A percentile compares a stretch with the other conserved stretches of the same genome.
phyloP scores from a whole-genome alignment of 2,888 invertebrate species.

The Dione vanillae region DNA sequence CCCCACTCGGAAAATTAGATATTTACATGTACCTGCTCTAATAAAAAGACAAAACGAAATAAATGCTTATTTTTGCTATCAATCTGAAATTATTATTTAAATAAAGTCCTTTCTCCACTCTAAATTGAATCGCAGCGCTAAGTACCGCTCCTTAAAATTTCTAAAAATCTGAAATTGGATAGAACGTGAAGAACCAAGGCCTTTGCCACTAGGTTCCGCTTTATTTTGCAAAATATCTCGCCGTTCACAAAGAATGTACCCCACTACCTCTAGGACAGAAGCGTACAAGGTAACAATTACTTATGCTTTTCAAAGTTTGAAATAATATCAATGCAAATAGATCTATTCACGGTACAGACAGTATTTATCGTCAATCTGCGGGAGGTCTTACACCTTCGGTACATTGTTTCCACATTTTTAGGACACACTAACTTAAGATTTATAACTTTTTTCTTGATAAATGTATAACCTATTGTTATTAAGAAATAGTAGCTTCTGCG shows the following conservation, averaged over 20 bases:
- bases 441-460: constrained; percentile 60
- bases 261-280: constrained; percentile 6
- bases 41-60: no score
- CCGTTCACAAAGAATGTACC: background rate
- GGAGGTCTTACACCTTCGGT: constrained; percentile 59
- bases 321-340: constrained; percentile 11
- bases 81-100: no score
- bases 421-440: constrained; percentile 63
- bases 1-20: no score
- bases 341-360: background rate
- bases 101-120: no score
- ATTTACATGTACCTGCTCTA: no score
- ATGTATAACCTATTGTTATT: constrained; percentile 63
- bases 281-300: background rate
- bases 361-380: constrained; percentile 52
- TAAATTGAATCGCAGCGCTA: no score
- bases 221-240: background rate
- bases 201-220: no score
- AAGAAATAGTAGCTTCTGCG: constrained; percentile 64
- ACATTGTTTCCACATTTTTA: constrained; percentile 69
- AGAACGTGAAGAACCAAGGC: no score
- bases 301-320: background rate
- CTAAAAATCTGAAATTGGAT: no score
- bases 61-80: no score
- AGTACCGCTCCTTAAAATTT: no score